Evolutionary conservation across 1,140 invertebrate genomes (phyloP).

Genomic region (Pentalonia nigronervosa): DNA sequence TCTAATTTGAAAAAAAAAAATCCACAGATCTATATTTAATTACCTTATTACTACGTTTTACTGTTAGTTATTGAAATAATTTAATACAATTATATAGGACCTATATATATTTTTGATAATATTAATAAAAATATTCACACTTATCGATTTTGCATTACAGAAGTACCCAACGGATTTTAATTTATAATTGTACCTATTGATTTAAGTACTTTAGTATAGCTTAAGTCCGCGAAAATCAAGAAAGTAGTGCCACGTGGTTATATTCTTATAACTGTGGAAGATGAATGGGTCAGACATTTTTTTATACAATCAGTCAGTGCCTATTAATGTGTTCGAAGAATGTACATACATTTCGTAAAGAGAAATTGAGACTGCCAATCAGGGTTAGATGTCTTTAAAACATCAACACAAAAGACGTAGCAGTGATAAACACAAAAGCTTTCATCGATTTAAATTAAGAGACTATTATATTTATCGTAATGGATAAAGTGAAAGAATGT

Average conservation of each 20-base stretch:
- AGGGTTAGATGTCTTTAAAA: not conserved
- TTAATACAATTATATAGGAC: not conserved
- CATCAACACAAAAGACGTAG: not conserved
- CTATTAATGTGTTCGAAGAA: not conserved
- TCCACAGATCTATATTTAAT: not conserved
- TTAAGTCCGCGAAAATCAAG: not conserved
- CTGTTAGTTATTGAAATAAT: not conserved
- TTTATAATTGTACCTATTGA: not conserved
- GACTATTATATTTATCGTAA: not conserved
- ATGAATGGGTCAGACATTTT: not conserved
- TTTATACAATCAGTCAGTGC: not conserved
- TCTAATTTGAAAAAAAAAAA: not conserved
- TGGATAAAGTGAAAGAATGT: not conserved
- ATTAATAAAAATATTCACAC: not conserved
- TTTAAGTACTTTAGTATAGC: not conserved
- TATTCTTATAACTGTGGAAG: not conserved
- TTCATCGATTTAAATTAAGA: not conserved
- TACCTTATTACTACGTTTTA: too few relatives aligned
- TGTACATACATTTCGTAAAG: not conserved
- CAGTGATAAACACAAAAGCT: not conserved
- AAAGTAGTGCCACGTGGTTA: not conserved
- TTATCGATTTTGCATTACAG: not conserved
- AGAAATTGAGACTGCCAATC: not conserved
- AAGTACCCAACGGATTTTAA: not conserved
- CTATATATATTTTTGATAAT: not conserved